These are phyloP conservation scores for Phytoseiulus persimilis DNA, from an alignment of 2,888 invertebrate genomes.

Conservation along the genomic window DNA sequence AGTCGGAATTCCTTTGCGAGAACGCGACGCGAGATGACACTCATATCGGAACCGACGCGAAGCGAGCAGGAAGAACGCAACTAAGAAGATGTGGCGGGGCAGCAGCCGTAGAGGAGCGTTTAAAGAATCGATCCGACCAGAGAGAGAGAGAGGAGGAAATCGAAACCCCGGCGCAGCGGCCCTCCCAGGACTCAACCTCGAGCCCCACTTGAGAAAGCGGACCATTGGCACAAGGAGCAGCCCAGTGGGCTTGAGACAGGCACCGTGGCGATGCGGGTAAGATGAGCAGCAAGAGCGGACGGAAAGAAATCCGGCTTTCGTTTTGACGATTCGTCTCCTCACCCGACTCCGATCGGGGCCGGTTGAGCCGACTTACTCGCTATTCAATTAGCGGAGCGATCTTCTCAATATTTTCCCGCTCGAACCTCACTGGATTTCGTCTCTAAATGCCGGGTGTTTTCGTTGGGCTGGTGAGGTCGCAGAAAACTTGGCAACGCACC, in stretches of 20 bases:
- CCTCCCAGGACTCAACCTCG: not conserved
- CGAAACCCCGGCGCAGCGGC: not conserved
- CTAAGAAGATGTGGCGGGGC: not conserved
- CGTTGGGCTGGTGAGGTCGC: not conserved
- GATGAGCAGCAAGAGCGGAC: not conserved
- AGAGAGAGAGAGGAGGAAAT: not conserved
- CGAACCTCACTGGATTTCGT: not conserved
- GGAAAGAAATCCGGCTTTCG: not conserved
- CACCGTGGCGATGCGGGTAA: not conserved
- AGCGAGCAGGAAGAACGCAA: not conserved
- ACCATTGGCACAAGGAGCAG: not conserved
- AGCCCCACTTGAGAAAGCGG: not conserved
- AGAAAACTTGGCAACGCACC: not conserved
- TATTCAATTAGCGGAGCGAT: not conserved
- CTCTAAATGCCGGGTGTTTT: not conserved
- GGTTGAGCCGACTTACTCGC: not conserved
- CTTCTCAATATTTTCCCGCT: not conserved
- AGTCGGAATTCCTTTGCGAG: not conserved
- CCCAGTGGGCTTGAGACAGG: not conserved
- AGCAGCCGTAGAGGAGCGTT: not conserved
- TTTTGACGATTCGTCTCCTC: not conserved
- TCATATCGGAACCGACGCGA: not conserved
- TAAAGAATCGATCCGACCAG: not conserved
- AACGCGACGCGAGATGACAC: slow-evolving; percentile 5
- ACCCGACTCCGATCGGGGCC: not conserved